Base-by-base conservation (phyloP, 2,113 vertebrate species). In the Hucho hucho region DNA sequence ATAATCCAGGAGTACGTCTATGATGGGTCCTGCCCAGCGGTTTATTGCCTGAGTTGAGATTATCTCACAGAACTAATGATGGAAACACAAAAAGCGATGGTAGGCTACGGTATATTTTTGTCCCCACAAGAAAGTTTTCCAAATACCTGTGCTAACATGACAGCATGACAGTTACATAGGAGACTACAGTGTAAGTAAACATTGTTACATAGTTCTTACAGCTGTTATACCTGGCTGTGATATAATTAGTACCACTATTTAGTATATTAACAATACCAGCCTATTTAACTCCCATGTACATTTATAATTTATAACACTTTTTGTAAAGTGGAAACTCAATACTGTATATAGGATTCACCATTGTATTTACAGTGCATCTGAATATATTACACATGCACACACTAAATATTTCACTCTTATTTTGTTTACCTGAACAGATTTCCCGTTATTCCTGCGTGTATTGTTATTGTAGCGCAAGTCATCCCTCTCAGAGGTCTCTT, bases 1-100 rank as follows among this genome's bases (percentile, higher is more conserved):
- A 0, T 98, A 99, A 91, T 99, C 94, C 86, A 99, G 87, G 4
- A 99, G 93, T 47, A 96, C 83, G 1, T 97, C 96, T 0, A 99
- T 95, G 83, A 99, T 96, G 0, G 98, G 96, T 56, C 96, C 97
- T 0, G 94, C 96, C 95, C 95, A 97, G 47, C 92, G 92, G 84
- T 84, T 93, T 75, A 96, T 88, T 70, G 93, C 93, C 0, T 95
- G 93, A 29, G 91, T 83, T 0, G 96, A 98, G 72, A 99, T 91
- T 88, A 98, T 92, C 91, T 98, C 96, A 84, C 97, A 99, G 87
- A 98, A 99, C 97, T 98, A 88, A 0, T 61, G 58, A 22, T 22
- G n/a, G 20, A 61, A 61, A 61, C 14, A 65, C 22, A 65, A 29
- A 29, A 65, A 26, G 58, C 58, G 9, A 61, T 61, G 58, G 58